These are phyloP conservation scores for Pituophis catenifer DNA, from an alignment of 2,113 vertebrate genomes.

Conservation along the genomic window DNA sequence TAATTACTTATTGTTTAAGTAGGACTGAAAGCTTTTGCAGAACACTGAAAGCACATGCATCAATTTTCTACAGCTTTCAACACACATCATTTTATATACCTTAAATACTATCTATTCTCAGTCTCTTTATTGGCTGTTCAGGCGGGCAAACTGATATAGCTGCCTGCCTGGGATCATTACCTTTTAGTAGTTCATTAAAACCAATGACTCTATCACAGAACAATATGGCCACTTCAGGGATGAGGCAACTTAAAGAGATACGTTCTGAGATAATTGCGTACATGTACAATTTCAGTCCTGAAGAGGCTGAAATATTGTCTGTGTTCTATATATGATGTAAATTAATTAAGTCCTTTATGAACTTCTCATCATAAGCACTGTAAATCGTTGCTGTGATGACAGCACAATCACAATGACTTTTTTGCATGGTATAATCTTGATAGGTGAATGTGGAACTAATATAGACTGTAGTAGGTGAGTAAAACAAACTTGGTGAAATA, in stretches of 20 bases:
- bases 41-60: not conserved
- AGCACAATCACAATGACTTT: not conserved
- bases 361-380: not conserved
- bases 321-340: not conserved
- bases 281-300: not conserved
- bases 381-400: not conserved
- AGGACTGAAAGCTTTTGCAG: not conserved
- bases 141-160: not conserved
- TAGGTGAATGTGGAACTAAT: not conserved
- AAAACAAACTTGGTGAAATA: not conserved
- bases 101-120: not conserved
- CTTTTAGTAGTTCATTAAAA: constrained; percentile 3
- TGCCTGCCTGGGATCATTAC: constrained; percentile 2
- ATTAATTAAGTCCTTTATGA: not conserved
- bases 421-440: not conserved
- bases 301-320: not conserved
- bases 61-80: not conserved
- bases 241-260: not conserved
- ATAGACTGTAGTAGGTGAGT: not conserved
- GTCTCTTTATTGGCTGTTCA: not conserved
- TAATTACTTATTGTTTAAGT: not conserved
- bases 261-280: not conserved
- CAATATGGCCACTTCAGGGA: constrained; percentile 25
- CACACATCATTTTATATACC: not conserved
- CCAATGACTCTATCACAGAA: constrained; percentile 13